Evolutionary conservation across 2,797 vertebrate genomes (phyloP).

Genomic region (Fistularia commersonii): DNA sequence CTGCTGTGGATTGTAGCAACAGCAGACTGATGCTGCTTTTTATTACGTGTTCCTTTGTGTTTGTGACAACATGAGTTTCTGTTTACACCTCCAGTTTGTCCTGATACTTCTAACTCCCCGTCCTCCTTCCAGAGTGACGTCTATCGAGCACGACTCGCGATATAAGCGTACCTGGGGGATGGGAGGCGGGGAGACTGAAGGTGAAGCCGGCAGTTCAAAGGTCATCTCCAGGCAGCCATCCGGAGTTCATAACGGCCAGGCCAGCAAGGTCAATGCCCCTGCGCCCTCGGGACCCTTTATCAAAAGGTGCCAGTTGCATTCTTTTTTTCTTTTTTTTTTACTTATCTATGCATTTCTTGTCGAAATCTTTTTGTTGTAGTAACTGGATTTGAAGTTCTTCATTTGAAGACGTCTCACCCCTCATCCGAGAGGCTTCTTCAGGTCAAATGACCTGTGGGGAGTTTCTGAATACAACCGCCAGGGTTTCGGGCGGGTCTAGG

Average conservation of each 20-base stretch:
- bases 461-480: too few relatives aligned
- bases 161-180: slow-evolving; percentile 89
- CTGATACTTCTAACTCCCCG: background rate
- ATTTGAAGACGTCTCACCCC: too few relatives aligned
- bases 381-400: too few relatives aligned
- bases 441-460: too few relatives aligned
- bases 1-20: too few relatives aligned
- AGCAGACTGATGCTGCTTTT: too few relatives aligned
- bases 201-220: slow-evolving; percentile 19
- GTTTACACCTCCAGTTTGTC: background rate
- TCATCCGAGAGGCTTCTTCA: too few relatives aligned
- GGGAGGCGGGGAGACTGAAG: slow-evolving; percentile 50
- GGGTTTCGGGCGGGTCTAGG: too few relatives aligned
- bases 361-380: too few relatives aligned
- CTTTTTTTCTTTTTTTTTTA: too few relatives aligned
- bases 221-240: slow-evolving; percentile 86
- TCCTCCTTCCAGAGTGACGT: slow-evolving; percentile 75
- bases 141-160: slow-evolving; percentile 83
- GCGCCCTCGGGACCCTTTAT: slow-evolving; percentile 83
- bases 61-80: background rate
- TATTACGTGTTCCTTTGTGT: too few relatives aligned
- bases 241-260: slow-evolving; percentile 71
- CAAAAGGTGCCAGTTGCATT: slow-evolving; percentile 75
- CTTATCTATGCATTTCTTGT: too few relatives aligned
- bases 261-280: slow-evolving; percentile 47